A percentile compares a stretch with the other conserved stretches of the same genome.
phyloP scores from a whole-genome alignment of 2,888 invertebrate genomes.

The Lasioglossum pauxillum region DNA sequence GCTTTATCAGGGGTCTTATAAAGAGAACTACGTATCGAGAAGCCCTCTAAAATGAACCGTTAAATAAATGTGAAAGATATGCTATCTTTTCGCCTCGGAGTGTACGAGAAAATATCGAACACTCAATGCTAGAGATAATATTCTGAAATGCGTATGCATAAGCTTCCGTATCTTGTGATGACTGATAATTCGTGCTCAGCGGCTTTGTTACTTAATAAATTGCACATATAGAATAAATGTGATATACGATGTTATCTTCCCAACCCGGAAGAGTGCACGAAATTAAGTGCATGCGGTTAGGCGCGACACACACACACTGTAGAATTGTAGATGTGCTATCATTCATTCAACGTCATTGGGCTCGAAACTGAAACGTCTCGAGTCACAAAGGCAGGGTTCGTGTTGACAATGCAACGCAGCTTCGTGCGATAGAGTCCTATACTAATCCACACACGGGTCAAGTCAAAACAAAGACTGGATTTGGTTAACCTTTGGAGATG shows the following conservation, averaged over 20 bases:
- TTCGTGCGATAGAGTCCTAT: neutral
- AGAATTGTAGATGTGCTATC: neutral
- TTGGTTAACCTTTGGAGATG: no score
- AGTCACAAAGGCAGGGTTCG: neutral
- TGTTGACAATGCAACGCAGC: neutral
- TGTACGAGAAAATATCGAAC: neutral
- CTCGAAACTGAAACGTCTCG: neutral
- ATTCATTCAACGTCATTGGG: neutral
- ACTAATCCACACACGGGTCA: neutral
- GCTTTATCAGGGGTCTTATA: no score
- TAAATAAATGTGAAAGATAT: no score
- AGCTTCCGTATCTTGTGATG: neutral
- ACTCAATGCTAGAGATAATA: neutral
- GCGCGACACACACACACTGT: neutral
- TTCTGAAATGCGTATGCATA: no score
- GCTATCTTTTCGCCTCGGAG: neutral
- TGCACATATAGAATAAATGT: neutral
- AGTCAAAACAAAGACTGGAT: no score
- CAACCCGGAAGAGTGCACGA: neutral
- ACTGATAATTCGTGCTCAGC: neutral
- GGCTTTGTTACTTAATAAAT: conserved; percentile 8
- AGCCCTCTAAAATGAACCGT: no score
- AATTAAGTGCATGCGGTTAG: neutral
- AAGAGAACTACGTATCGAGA: no score
- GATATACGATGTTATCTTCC: neutral